These are phyloP conservation scores for Sapajus apella DNA, from an alignment of 2,113 vertebrate species.

Conservation along the genomic window DNA sequence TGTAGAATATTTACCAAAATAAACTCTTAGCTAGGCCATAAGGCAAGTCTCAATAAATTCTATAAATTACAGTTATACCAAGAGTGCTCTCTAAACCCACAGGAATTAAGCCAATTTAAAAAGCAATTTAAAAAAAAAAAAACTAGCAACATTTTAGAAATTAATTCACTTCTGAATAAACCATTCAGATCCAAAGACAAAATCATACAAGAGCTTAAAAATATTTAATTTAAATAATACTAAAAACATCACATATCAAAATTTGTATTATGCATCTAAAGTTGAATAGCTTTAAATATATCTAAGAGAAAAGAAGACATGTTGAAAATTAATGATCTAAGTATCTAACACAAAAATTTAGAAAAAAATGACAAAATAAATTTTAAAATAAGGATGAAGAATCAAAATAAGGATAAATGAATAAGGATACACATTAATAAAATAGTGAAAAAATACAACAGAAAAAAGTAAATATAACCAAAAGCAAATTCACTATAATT, in stretches of 20 bases:
- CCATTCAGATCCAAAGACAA: neutral
- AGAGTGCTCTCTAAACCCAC: neutral
- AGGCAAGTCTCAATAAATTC: neutral
- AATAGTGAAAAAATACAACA: neutral
- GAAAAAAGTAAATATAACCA: neutral
- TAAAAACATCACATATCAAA: neutral
- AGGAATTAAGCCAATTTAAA: neutral
- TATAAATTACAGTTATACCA: neutral
- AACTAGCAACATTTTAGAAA: neutral
- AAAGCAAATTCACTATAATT: neutral
- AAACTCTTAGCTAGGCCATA: neutral
- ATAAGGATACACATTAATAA: neutral
- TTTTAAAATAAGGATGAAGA: neutral
- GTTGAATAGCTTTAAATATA: neutral
- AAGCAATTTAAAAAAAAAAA: neutral
- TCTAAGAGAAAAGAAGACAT: neutral
- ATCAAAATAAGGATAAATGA: neutral
- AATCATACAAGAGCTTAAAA: neutral
- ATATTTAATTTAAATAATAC: neutral
- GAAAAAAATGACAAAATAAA: neutral
- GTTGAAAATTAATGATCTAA: neutral
- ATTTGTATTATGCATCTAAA: neutral
- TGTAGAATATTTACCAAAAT: neutral
- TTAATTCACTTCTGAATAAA: neutral
- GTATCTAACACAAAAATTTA: neutral